A percentile compares a stretch with the other conserved stretches of the same genome.
Conservation (phyloP, 2,113 vertebrate species). For the Athene noctua region DNA sequence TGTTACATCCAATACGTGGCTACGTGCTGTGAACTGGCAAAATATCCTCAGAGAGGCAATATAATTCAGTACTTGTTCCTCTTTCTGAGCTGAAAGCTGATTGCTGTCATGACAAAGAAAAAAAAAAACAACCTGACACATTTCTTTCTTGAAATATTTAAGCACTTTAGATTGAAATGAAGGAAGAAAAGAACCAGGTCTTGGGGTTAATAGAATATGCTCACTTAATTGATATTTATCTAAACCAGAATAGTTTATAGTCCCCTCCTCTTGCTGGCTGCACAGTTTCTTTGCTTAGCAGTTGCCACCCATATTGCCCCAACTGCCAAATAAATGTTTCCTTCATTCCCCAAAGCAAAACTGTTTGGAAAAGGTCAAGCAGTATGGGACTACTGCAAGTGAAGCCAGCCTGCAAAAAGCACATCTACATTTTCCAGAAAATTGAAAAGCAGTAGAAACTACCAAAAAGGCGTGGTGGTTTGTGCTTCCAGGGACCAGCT, state of each 20-base stretch:
- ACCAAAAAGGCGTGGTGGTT: not conserved
- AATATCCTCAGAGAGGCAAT: conserved; percentile 4
- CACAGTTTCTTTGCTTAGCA: conserved; percentile 8
- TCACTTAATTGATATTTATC: conserved; percentile 22
- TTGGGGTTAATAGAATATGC: not conserved
- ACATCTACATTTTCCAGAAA: not conserved
- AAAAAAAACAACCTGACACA: fast-evolving
- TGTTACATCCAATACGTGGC: not conserved
- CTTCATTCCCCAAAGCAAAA: not conserved
- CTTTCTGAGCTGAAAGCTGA: not conserved
- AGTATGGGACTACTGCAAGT: not conserved
- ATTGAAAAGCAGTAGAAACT: not conserved
- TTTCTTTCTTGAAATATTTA: not conserved
- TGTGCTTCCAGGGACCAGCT: not conserved
- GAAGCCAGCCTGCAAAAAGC: not conserved
- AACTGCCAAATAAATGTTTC: conserved; percentile 1
- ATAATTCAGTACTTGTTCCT: not conserved
- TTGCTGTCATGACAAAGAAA: not conserved
- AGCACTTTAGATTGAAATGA: not conserved
- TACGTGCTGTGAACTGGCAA: not conserved
- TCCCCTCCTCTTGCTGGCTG: not conserved
- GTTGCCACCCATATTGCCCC: not conserved
- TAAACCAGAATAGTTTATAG: not conserved
- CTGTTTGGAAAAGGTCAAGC: not conserved
- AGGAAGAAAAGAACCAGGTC: not conserved